A percentile compares a stretch with the other conserved stretches of the same genome.
Conservation (phyloP, 2,797 vertebrate species). For the Coregonus ussuriensis region DNA sequence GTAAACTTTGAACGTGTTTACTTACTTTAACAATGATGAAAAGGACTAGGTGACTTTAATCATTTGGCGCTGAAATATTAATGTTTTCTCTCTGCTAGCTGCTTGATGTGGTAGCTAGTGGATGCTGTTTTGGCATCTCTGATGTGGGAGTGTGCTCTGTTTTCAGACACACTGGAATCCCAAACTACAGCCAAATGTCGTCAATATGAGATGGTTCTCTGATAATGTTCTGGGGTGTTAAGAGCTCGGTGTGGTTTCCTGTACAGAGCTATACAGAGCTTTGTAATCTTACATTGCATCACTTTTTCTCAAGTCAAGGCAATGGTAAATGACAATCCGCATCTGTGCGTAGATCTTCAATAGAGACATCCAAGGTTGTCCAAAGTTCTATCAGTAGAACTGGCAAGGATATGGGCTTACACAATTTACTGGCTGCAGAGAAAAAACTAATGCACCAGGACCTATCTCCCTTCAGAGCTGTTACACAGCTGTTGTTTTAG, state of each 20-base stretch:
- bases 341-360: background rate
- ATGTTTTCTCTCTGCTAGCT: slow-evolving; percentile 28
- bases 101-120: slow-evolving; percentile 6
- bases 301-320: background rate
- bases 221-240: background rate
- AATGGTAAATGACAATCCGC: background rate
- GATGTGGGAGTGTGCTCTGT: background rate
- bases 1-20: background rate
- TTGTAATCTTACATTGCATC: background rate
- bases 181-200: background rate
- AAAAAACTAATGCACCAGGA: background rate
- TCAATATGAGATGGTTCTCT: background rate
- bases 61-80: slow-evolving; percentile 41
- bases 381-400: background rate
- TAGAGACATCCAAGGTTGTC: background rate
- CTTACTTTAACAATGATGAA: slow-evolving; percentile 11
- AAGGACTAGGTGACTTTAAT: slow-evolving; percentile 27
- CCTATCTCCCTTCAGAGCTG: background rate
- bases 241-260: background rate
- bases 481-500: background rate
- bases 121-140: background rate
- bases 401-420: background rate
- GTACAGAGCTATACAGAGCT: background rate
- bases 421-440: background rate
- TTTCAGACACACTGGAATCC: background rate